phyloP scores from a whole-genome alignment of 2,113 vertebrate genomes.

The Antennarius striatus region DNA sequence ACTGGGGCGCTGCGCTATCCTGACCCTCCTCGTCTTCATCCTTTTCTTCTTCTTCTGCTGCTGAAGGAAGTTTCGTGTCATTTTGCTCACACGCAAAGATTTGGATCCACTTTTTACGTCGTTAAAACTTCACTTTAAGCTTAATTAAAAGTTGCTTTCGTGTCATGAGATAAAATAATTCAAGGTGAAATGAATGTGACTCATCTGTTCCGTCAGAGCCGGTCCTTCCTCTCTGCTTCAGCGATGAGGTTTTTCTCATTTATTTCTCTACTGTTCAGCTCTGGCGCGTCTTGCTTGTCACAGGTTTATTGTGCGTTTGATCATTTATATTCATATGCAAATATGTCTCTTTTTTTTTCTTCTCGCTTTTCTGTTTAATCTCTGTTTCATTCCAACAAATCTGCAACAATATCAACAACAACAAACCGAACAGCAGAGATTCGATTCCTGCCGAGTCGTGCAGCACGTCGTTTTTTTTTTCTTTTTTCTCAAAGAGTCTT shows the following conservation, averaged over 20 bases:
- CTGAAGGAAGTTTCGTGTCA: constrained; percentile 50
- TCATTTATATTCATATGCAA: constrained; percentile 22
- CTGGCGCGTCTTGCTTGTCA: not conserved
- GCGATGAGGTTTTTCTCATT: not conserved
- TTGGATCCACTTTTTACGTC: constrained; percentile 1
- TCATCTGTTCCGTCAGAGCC: not conserved
- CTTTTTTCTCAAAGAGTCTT: constrained; percentile 70
- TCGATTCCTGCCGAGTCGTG: no score
- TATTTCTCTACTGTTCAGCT: constrained; percentile 14
- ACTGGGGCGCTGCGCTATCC: constrained; percentile 46
- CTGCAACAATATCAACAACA: not conserved
- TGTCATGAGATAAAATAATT: not conserved
- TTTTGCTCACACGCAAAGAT: constrained; percentile 53
- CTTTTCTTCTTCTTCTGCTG: constrained; percentile 2
- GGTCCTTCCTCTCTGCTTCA: constrained; percentile 8
- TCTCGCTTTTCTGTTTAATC: not conserved
- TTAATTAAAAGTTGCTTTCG: constrained; percentile 1
- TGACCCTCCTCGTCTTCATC: constrained; percentile 55
- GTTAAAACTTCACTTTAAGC: not conserved
- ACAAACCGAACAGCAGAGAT: not conserved
- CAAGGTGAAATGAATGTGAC: constrained; percentile 27
- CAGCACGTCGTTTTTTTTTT: not conserved
- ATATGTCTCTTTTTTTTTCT: not conserved
- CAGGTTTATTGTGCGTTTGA: constrained; percentile 11
- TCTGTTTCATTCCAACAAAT: no score